Conservation (phyloP, 2,113 vertebrate genomes). For the Scalopus aquaticus region DNA sequence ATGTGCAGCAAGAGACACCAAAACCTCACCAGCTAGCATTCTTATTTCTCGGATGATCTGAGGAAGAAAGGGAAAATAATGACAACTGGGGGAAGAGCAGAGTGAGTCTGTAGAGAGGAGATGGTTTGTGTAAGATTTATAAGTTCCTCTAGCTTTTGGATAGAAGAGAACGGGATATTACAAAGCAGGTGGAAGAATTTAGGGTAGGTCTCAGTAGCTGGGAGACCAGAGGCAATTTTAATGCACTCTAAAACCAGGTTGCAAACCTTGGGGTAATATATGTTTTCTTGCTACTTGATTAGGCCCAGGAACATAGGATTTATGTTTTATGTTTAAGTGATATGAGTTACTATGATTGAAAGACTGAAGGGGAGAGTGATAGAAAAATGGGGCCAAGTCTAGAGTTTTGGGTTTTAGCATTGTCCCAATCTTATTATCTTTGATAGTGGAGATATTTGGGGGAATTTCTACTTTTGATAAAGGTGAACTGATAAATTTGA, state of each 20-base stretch:
- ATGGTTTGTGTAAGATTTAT: background rate
- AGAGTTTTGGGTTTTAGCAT: background rate
- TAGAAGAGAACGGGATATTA: background rate
- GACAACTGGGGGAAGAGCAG: background rate
- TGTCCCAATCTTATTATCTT: background rate
- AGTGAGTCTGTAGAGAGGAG: background rate
- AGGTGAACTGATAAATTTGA: background rate
- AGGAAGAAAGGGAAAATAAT: background rate
- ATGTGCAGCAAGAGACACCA: conserved; percentile 75
- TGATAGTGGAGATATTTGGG: background rate
- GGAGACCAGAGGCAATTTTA: background rate
- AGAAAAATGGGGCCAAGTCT: background rate
- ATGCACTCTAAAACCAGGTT: background rate
- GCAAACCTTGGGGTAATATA: background rate
- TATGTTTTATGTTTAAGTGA: background rate
- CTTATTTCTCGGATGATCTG: conserved; percentile 70
- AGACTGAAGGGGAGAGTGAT: background rate
- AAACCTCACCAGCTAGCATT: conserved; percentile 73
- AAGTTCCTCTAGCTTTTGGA: background rate
- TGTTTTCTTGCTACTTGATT: background rate
- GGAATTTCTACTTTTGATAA: background rate
- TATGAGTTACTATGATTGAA: background rate
- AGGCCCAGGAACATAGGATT: background rate
- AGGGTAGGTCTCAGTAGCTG: background rate
- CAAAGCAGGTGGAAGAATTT: background rate